Percentiles rank a stretch among this genome's conserved stretches.
Evolutionary conservation across 1,140 invertebrate species (phyloP).

Genomic region (Eulimnadia texana): DNA sequence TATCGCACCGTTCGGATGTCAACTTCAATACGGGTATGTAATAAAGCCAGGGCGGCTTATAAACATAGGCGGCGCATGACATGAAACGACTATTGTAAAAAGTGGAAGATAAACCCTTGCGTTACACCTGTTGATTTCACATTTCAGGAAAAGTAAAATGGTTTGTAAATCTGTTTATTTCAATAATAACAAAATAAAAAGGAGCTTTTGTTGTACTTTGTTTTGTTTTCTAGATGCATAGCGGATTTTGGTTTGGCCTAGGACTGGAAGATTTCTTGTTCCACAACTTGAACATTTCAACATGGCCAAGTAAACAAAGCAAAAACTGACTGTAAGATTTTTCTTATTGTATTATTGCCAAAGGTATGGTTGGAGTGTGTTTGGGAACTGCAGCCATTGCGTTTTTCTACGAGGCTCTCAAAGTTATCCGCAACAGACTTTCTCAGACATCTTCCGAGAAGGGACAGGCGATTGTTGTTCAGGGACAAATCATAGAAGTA

Average conservation of each 20-base stretch:
- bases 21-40: no score
- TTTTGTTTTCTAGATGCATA: no score
- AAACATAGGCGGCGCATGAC: no score
- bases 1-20: no score
- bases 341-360: not conserved
- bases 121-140: no score
- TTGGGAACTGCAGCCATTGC: not conserved
- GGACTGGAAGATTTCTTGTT: slow-evolving; percentile 1
- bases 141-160: no score
- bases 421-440: not conserved
- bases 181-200: no score
- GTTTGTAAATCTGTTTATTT: no score
- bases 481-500: not conserved
- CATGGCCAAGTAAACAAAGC: not conserved
- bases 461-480: not conserved
- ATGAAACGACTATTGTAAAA: no score
- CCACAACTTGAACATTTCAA: not conserved
- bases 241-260: slow-evolving; percentile 5
- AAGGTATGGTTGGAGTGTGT: not conserved
- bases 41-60: no score
- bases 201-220: no score
- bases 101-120: no score
- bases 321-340: not conserved
- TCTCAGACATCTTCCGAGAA: not conserved
- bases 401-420: slow-evolving; percentile 5